These are phyloP conservation scores for Cirrhinus molitorella DNA, from an alignment of 2,797 vertebrate genomes.

Conservation along the genomic window DNA sequence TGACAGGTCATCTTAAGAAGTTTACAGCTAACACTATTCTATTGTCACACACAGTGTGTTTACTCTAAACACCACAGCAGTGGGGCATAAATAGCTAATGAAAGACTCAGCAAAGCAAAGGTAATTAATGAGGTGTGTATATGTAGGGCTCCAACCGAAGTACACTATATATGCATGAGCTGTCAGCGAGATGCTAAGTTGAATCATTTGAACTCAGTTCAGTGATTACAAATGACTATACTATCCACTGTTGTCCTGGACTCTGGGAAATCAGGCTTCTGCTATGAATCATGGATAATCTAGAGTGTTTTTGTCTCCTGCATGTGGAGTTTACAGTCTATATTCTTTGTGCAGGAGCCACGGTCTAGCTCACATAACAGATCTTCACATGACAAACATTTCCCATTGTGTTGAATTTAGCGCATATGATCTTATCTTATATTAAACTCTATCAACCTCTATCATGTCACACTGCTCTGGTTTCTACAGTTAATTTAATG, in stretches of 20 bases:
- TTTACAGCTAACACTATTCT: constrained; percentile 23
- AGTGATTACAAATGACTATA: background rate
- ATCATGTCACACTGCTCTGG: too few species aligned
- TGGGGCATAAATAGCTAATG: constrained; percentile 2
- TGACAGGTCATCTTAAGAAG: constrained; percentile 14
- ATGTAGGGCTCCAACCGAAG: background rate
- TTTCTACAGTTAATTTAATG: too few species aligned
- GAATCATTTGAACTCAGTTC: constrained; percentile 3
- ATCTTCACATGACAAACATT: background rate
- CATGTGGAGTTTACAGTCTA: background rate
- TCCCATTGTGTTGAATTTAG: background rate
- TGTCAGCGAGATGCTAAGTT: background rate
- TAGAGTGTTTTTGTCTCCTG: background rate
- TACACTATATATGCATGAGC: background rate
- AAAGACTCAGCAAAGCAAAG: constrained; percentile 3
- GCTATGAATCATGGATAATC: background rate
- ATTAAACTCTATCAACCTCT: too few species aligned
- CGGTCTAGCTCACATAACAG: background rate
- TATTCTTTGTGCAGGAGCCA: background rate
- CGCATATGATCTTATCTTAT: too few species aligned
- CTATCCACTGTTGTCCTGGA: background rate
- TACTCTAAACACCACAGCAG: constrained; percentile 1
- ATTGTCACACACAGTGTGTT: constrained; percentile 16
- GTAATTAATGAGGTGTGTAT: constrained; percentile 1
- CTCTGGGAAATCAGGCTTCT: background rate